Evolutionary conservation across 2,113 vertebrate species (phyloP).

Genomic region (Martes martes): DNA sequence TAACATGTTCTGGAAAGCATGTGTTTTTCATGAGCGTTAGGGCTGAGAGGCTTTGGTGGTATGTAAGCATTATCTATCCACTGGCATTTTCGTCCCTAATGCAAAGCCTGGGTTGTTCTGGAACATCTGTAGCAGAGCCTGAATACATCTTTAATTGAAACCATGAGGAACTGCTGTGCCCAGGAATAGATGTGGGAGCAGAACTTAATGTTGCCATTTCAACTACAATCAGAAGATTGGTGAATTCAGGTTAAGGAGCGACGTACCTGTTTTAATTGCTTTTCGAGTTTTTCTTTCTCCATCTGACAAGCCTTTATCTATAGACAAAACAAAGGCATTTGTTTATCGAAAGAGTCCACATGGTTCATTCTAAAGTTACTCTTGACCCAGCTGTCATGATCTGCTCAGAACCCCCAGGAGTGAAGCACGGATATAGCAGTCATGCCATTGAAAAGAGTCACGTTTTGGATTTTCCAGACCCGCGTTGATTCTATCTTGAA

Average conservation of each 20-base stretch:
- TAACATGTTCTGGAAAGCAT: not conserved
- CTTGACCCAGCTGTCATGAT: not conserved
- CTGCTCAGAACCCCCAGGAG: not conserved
- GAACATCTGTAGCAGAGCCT: not conserved
- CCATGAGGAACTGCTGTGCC: not conserved
- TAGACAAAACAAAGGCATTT: conserved; percentile 4
- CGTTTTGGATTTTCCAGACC: not conserved
- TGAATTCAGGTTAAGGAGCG: not conserved
- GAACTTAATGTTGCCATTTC: not conserved
- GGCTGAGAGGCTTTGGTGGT: not conserved
- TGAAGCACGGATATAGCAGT: not conserved
- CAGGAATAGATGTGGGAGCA: not conserved
- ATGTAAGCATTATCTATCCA: not conserved
- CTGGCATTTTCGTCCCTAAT: not conserved
- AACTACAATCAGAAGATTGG: not conserved
- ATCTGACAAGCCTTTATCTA: conserved; percentile 70
- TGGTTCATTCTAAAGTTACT: not conserved
- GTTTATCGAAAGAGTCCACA: not conserved
- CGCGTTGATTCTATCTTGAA: not conserved
- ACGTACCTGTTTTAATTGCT: conserved; percentile 69
- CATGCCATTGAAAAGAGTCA: not conserved
- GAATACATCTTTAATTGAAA: not conserved
- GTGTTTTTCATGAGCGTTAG: not conserved
- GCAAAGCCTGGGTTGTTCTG: not conserved
- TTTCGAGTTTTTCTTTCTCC: conserved; percentile 69